Evolutionary conservation across 2,113 vertebrate genomes (phyloP).

Genomic region (Mesitornis unicolor): DNA sequence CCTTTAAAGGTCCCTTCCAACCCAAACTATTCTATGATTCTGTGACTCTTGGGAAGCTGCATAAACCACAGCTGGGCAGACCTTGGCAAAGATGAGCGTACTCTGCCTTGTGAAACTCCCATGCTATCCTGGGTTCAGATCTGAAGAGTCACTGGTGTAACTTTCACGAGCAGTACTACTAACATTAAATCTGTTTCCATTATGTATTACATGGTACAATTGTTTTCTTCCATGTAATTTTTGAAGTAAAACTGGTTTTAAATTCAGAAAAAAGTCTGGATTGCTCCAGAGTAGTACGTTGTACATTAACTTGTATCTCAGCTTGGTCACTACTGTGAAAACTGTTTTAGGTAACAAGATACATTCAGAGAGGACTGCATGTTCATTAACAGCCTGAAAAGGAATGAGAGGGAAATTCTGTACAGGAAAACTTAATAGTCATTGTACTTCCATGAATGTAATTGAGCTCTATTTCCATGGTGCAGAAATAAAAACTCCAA

Average conservation of each 20-base stretch:
- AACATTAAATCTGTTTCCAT: not conserved
- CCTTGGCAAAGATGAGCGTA: not conserved
- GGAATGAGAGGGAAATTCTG: not conserved
- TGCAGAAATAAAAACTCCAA: not conserved
- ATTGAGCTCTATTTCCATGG: not conserved
- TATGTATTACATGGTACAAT: not conserved
- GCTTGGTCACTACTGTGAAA: not conserved
- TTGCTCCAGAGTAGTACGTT: not conserved
- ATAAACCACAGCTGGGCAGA: not conserved
- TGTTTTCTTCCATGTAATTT: not conserved
- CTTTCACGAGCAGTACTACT: not conserved
- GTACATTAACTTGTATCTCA: not conserved
- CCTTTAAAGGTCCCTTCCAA: not conserved
- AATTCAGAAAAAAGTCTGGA: not conserved
- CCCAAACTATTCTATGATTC: not conserved
- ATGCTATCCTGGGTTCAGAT: not conserved
- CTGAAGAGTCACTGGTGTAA: not conserved
- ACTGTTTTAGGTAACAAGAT: not conserved
- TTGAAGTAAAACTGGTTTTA: not conserved
- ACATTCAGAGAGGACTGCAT: not conserved
- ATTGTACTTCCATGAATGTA: not conserved
- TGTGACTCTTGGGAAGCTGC: not conserved
- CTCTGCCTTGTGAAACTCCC: rapidly evolving
- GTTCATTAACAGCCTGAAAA: not conserved
- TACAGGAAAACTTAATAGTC: not conserved